A percentile compares a stretch with the other conserved stretches of the same genome.
Conservation (phyloP, 1,140 invertebrate species). For the Caenorhabditis latens region DNA sequence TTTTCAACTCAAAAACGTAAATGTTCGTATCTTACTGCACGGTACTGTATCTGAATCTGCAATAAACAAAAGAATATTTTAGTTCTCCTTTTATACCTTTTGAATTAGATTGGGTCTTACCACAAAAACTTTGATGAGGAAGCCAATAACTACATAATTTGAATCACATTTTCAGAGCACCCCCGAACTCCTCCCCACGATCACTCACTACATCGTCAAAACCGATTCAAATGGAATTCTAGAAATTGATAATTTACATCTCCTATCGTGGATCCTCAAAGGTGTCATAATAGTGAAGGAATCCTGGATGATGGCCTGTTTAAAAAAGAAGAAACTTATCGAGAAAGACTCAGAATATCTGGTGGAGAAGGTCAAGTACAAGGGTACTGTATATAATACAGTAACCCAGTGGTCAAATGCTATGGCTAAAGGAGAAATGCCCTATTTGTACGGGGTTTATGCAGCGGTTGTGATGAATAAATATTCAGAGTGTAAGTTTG, state of each 20-base stretch:
- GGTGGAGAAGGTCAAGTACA: conserved; percentile 4
- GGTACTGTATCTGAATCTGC: no score
- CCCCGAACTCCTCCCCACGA: background rate
- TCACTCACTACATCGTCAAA: conserved; percentile 2
- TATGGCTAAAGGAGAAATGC: conserved; percentile 25
- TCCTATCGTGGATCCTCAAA: background rate
- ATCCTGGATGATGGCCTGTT: conserved; percentile 11
- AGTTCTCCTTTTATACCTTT: no score
- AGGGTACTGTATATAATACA: background rate
- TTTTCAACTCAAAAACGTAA: no score
- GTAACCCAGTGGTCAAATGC: background rate
- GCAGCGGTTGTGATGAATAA: background rate
- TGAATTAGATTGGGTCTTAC: no score
- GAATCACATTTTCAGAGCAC: background rate
- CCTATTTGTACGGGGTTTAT: conserved; percentile 19
- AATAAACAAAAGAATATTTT: no score
- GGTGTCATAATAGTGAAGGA: conserved; percentile 10
- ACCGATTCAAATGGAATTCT: conserved; percentile 5
- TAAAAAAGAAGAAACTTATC: background rate
- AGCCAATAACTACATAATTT: no score
- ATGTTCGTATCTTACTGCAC: no score
- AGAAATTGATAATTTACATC: background rate
- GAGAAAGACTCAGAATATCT: background rate
- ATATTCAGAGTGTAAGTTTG: background rate
- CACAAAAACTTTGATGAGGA: no score